Conservation (phyloP, 2,888 invertebrate genomes). For the Acleris cristana region DNA sequence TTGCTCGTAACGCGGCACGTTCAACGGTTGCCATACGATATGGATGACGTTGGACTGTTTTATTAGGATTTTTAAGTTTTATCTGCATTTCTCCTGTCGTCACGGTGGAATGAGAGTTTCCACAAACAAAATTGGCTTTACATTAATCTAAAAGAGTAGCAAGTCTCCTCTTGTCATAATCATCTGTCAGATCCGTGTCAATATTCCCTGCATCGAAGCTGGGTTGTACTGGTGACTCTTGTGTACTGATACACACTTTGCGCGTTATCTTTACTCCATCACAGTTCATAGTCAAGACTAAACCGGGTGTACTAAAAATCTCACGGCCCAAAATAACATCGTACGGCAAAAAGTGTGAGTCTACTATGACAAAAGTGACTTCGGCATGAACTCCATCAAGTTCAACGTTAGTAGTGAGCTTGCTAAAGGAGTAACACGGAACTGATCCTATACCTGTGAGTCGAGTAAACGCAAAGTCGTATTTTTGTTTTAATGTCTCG, state of each 20-base stretch:
- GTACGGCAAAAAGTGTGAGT: not conserved
- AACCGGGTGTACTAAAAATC: not conserved
- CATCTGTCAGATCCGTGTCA: not conserved
- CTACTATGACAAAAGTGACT: not conserved
- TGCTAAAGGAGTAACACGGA: conserved; percentile 2
- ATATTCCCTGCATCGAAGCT: not conserved
- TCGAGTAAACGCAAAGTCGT: not conserved
- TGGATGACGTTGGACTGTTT: conserved; percentile 19
- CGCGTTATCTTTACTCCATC: not conserved
- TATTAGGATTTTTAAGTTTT: conserved; percentile 23
- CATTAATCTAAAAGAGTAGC: not conserved
- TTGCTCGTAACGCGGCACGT: conserved; percentile 1
- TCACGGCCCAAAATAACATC: not conserved
- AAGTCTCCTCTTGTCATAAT: not conserved
- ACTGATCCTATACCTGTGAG: not conserved
- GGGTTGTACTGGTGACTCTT: not conserved
- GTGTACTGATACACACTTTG: not conserved
- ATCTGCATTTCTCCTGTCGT: conserved; percentile 19
- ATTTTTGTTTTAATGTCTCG: not conserved
- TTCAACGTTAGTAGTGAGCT: not conserved
- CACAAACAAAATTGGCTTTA: not conserved
- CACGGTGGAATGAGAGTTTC: not conserved
- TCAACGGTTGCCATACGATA: conserved; percentile 26
- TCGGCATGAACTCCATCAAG: not conserved
- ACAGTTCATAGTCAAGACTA: not conserved